Evolutionary conservation across 1,140 invertebrate genomes (phyloP).

Genomic region (Nilaparvata lugens): DNA sequence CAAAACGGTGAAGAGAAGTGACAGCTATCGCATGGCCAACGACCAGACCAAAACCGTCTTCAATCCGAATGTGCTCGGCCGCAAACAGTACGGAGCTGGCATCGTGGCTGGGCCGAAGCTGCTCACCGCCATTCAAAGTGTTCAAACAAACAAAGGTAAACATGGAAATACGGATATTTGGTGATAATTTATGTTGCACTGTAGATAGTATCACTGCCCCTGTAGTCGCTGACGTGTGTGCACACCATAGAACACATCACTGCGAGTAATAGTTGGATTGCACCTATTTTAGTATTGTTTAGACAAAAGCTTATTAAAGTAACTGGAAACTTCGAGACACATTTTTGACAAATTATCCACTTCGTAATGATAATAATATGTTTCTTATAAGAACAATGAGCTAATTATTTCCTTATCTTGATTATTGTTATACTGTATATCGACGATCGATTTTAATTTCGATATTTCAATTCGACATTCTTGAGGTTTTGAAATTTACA

Average conservation of each 20-base stretch:
- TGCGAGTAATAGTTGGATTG: too few relatives aligned
- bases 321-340: too few relatives aligned
- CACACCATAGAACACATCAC: too few relatives aligned
- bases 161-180: conserved; percentile 64
- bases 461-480: too few relatives aligned
- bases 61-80: conserved; percentile 24
- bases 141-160: conserved; percentile 41
- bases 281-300: too few relatives aligned
- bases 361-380: too few relatives aligned
- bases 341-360: too few relatives aligned
- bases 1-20: conserved; percentile 60
- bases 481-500: too few relatives aligned
- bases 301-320: neutral
- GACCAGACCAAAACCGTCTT: conserved; percentile 21
- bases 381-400: too few relatives aligned
- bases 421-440: too few relatives aligned
- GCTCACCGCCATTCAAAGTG: conserved; percentile 27
- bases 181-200: conserved; percentile 36
- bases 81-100: conserved; percentile 23
- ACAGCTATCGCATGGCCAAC: conserved; percentile 79
- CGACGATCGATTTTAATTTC: too few relatives aligned
- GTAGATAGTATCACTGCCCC: neutral
- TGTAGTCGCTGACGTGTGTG: conserved; percentile 11
- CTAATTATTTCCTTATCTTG: too few relatives aligned
- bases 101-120: conserved; percentile 25